Evolutionary conservation across 35 echinoderm and acorn worm genomes (phyloP).

Genomic region (Lytechinus variegatus): DNA sequence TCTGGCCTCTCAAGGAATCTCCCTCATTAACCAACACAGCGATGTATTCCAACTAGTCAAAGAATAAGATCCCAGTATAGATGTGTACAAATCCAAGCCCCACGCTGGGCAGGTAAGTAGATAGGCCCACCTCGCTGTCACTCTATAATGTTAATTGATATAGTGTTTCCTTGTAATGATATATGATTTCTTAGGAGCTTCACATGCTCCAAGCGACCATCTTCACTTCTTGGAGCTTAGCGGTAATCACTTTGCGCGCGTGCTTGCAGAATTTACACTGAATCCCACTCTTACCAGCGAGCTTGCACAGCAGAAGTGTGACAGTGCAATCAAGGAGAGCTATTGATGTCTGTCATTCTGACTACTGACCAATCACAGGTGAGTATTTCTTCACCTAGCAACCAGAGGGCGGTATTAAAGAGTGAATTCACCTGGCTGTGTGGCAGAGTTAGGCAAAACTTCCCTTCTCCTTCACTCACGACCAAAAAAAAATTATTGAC

Average conservation of each 20-base stretch:
- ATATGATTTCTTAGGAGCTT: constrained; percentile 12
- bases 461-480: neutral
- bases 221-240: neutral
- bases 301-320: neutral
- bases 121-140: neutral
- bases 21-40: constrained; percentile 17
- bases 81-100: neutral
- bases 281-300: neutral
- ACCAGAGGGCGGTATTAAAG: neutral
- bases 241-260: neutral
- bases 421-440: neutral
- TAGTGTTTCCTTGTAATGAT: neutral
- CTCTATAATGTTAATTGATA: neutral
- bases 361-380: neutral
- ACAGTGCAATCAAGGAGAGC: neutral
- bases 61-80: neutral
- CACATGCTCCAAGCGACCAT: neutral
- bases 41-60: constrained; percentile 1
- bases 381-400: neutral
- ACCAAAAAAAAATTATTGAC: neutral
- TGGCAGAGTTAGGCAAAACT: neutral
- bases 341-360: neutral
- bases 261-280: constrained; percentile 10
- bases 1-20: neutral
- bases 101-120: neutral